Percentiles rank a stretch among this genome's conserved stretches.
Conservation (phyloP, 2,888 invertebrate genomes). For the Euzophera pinguis region DNA sequence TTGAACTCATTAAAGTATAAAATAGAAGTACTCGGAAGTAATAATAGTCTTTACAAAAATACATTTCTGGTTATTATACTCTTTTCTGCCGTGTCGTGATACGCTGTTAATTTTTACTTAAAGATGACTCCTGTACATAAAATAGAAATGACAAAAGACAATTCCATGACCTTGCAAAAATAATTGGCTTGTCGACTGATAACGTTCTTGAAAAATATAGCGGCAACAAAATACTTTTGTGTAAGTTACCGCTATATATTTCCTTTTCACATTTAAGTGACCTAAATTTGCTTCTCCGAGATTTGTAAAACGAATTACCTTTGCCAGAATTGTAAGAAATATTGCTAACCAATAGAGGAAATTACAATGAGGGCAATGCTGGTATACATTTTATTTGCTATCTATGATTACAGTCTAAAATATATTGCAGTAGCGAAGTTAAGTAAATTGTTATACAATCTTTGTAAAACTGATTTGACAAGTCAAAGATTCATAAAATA, state of each 20-base stretch:
- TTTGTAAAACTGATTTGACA: too few relatives aligned
- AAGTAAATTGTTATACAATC: neutral
- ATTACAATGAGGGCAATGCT: neutral
- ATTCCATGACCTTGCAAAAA: slow-evolving; percentile 26
- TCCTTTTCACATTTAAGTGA: slow-evolving; percentile 14
- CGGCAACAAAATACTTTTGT: slow-evolving; percentile 11
- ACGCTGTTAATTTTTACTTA: too few relatives aligned
- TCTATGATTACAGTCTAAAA: neutral
- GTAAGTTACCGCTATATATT: slow-evolving; percentile 9
- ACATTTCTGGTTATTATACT: too few relatives aligned
- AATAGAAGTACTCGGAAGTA: too few relatives aligned
- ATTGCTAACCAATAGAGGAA: slow-evolving; percentile 5
- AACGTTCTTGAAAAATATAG: slow-evolving; percentile 9
- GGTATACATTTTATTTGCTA: neutral
- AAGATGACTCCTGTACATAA: neutral
- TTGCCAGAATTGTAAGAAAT: slow-evolving; percentile 7
- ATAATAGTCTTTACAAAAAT: too few relatives aligned
- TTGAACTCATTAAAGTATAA: too few relatives aligned
- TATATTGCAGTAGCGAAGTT: neutral
- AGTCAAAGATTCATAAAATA: too few relatives aligned
- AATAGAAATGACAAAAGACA: neutral
- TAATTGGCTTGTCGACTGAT: slow-evolving; percentile 11
- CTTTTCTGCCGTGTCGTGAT: too few relatives aligned
- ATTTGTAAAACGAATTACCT: slow-evolving; percentile 14
- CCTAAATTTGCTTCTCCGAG: slow-evolving; percentile 12